phyloP scores from a whole-genome alignment of 1,140 invertebrate species.

The Mercenaria mercenaria region DNA sequence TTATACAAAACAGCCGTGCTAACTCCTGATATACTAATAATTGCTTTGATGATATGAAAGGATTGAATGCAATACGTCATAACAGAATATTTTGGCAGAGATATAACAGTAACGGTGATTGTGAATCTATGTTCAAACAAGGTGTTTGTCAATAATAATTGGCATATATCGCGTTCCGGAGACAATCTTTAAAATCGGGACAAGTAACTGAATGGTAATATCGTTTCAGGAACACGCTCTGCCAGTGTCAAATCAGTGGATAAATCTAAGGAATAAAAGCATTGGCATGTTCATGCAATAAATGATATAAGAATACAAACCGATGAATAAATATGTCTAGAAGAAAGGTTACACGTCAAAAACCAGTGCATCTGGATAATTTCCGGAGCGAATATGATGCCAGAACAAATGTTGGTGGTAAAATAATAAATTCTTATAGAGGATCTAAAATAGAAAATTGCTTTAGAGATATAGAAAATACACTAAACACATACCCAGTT shows the following conservation, averaged over 20 bases:
- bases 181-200: not conserved
- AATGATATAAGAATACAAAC: not conserved
- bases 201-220: not conserved
- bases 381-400: not conserved
- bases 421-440: not conserved
- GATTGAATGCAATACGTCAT: not conserved
- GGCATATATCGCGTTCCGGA: not conserved
- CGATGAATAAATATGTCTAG: not conserved
- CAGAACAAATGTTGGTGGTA: not conserved
- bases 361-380: not conserved
- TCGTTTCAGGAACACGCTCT: not conserved
- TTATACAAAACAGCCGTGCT: not conserved
- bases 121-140: not conserved
- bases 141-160: not conserved
- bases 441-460: not conserved
- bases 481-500: not conserved
- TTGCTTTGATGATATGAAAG: conserved; percentile 34
- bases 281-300: not conserved
- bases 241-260: not conserved
- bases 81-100: conserved; percentile 1
- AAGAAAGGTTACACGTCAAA: not conserved
- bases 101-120: not conserved
- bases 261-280: not conserved
- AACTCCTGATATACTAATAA: not conserved
- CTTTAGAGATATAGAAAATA: not conserved